phyloP scores from a whole-genome alignment of 1,140 invertebrate genomes.

The Agrilus planipennis region DNA sequence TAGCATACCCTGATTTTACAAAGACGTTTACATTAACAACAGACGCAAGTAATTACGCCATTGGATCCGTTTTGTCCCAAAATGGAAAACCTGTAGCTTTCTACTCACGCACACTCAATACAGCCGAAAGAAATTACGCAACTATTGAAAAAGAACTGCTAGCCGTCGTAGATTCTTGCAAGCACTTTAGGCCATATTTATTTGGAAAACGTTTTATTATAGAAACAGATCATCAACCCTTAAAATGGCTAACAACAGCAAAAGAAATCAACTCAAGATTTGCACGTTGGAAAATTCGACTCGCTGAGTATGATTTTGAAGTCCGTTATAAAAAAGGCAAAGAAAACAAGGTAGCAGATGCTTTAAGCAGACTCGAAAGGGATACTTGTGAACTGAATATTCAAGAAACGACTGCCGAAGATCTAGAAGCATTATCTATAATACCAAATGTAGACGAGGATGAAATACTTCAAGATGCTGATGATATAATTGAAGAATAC shows the following conservation, averaged over 20 bases:
- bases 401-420: no score
- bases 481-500: no score
- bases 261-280: neutral
- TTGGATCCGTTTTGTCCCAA: constrained; percentile 5
- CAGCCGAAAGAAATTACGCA: no score
- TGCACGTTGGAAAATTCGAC: constrained; percentile 1
- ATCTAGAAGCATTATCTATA: no score
- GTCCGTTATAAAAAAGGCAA: neutral
- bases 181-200: constrained; percentile 5
- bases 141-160: no score
- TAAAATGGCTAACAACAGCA: constrained; percentile 2
- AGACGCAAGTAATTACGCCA: constrained; percentile 13
- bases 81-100: constrained; percentile 1
- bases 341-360: constrained; percentile 1
- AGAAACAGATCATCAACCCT: constrained; percentile 1
- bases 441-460: no score
- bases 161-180: no score
- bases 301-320: constrained; percentile 5
- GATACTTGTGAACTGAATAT: no score
- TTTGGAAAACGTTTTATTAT: constrained; percentile 3
- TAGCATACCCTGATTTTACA: constrained; percentile 5
- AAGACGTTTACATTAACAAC: constrained; percentile 21
- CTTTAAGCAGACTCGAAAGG: constrained; percentile 3
- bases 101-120: no score
- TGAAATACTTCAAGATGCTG: no score